Evolutionary conservation across 2,113 vertebrate genomes (phyloP).

Genomic region (Catharus fuscescens): DNA sequence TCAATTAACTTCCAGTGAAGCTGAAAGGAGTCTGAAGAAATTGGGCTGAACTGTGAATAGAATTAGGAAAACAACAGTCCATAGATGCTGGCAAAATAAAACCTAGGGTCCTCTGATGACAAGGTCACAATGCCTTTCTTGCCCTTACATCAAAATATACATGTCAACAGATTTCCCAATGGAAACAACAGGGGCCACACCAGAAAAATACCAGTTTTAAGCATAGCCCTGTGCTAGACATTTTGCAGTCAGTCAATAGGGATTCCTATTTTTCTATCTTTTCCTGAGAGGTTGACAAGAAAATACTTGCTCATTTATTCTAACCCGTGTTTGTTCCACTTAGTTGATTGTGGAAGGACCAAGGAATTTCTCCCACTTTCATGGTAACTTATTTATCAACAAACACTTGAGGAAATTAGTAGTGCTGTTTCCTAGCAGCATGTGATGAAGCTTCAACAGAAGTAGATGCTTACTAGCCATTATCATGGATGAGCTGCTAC

Average conservation of each 20-base stretch:
- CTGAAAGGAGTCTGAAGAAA: not conserved
- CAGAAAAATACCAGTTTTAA: not conserved
- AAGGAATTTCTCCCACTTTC: not conserved
- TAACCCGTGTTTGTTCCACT: not conserved
- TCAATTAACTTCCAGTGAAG: not conserved
- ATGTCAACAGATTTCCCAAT: not conserved
- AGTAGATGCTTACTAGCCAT: not conserved
- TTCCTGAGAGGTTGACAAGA: not conserved
- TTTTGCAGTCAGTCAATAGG: not conserved
- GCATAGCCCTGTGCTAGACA: not conserved
- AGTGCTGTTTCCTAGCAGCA: slow-evolving; percentile 1
- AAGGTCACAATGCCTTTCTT: not conserved
- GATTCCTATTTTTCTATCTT: not conserved
- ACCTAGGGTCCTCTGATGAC: not conserved
- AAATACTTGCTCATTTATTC: slow-evolving; percentile 12
- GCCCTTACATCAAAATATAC: not conserved
- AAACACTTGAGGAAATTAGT: not conserved
- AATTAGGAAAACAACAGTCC: not conserved
- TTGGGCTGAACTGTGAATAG: not conserved
- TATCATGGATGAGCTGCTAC: not conserved
- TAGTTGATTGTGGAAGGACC: not conserved
- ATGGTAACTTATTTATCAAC: not conserved
- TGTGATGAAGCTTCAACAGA: not conserved
- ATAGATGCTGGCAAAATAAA: not conserved
- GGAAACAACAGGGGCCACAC: not conserved